Percentiles rank a stretch among this genome's conserved stretches.
phyloP scores from a whole-genome alignment of 1,140 invertebrate species.

The Listronotus oregonensis region DNA sequence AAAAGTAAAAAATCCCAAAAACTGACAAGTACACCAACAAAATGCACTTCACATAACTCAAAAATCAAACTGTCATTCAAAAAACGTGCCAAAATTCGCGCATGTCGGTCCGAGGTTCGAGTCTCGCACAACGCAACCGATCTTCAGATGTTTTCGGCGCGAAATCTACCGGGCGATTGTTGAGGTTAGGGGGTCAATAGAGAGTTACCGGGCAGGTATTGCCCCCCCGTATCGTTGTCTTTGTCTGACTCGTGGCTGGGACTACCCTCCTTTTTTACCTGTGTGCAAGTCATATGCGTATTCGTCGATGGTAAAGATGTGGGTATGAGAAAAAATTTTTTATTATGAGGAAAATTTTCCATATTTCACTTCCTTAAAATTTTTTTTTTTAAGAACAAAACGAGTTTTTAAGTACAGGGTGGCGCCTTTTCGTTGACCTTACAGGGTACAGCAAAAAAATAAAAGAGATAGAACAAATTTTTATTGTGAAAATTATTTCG shows the following conservation, averaged over 20 bases:
- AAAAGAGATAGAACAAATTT: too few relatives aligned
- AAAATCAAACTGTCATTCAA: constrained; percentile 10
- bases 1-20: background rate
- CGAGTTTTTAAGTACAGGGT: too few relatives aligned
- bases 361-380: too few relatives aligned
- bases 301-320: too few relatives aligned
- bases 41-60: background rate
- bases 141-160: constrained; percentile 30
- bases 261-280: constrained; percentile 11
- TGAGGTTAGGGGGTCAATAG: constrained; percentile 7
- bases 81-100: constrained; percentile 11
- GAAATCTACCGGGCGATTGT: constrained; percentile 33
- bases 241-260: background rate
- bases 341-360: too few relatives aligned
- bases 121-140: constrained; percentile 1
- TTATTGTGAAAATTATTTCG: too few relatives aligned
- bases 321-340: too few relatives aligned
- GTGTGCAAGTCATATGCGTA: too few relatives aligned
- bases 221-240: constrained; percentile 8
- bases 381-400: too few relatives aligned
- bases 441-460: too few relatives aligned
- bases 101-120: constrained; percentile 7
- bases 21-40: background rate
- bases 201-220: constrained; percentile 31
- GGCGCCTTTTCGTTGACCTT: too few relatives aligned